Base-by-base conservation (phyloP, 2,797 vertebrate species). In the Notolepis coatsorum region DNA sequence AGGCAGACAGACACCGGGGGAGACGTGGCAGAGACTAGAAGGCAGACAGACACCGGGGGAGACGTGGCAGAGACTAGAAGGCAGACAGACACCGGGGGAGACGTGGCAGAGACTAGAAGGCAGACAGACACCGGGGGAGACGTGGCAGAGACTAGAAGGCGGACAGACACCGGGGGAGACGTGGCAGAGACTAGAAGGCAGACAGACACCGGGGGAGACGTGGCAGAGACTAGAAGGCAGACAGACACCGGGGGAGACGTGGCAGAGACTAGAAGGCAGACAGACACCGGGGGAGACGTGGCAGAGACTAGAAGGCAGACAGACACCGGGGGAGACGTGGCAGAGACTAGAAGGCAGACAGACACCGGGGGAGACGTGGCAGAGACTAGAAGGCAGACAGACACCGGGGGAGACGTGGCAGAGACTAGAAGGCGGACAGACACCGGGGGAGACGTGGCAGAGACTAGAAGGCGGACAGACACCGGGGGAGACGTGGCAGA, bases 121-220 rank as follows among this genome's bases (percentile, higher is more conserved):
- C 51, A 73, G 54, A 71, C 77, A 50, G 73, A 62, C 47, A 30
- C 53, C 48, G 58, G 1, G 4, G 58, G 25, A 49, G 62, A 28
- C 61, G 25, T 49, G 28, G 63, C n/a, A 35, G 50, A 56, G 23
- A 31, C 3, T 7, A 9, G 1, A 9, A 0, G 15, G 43, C 51
- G 73, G 54, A 71, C 77, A 50, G 73, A 62, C 47, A 30, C 53
- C 48, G 58, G 1, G 4, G 58, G 25, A 49, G 62, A 28, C 61
- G 25, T 49, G 28, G 63, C n/a, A 35, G 50, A 56, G 23, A 31
- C 3, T 7, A 9, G 1, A 9, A 0, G 15, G 43, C 51, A 73
- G 54, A 71, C 77, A 50, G 73, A 62, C 47, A 30, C 53, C 48
- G 58, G 1, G 4, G 58, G 25, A 49, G 62, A 28, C 61, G 25